Evolutionary conservation across 2,113 vertebrate genomes (phyloP), one percentile per base, ranked within the genome.

Genomic region (Lophotis ruficrista): DNA sequence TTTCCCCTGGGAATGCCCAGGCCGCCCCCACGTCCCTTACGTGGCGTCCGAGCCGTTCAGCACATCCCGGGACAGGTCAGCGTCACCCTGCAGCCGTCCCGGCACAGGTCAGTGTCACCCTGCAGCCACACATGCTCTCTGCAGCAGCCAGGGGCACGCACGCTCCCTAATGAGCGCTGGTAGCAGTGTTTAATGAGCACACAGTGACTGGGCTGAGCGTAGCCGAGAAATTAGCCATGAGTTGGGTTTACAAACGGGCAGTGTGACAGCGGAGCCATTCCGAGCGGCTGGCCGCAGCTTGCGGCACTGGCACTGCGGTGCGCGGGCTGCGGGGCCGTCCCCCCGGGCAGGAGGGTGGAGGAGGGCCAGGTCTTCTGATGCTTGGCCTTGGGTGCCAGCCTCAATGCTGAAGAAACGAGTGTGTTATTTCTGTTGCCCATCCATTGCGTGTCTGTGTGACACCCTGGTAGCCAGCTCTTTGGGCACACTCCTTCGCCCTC

Each of bases 401-500:
- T 20, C 35, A 37, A 19, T 3, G 14, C 25, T 7, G 5, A 17
- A 7, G 38, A 66, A 50, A 19, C 4, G 12, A 33, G 51, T 1
- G 16, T 38, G n/a, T 23, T 76, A 27, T 19, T 69, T 38, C 51
- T 37, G 58, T 28, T 69, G 12, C 23, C 54, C 51, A 3, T 33
- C 68, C n/a, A 3, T 14, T 0, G 0, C 0, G 0, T 5, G 18
- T 1, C 54, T 45, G 22, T 3, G 1, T 2, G 48, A 4, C 48
- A 6, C 24, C 28, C 7, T 0, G 0, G 14, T 4, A 31, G 37
- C 38, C 25, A 18, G 31, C 41, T 31, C 51, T 80, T 18, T 15
- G 62, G 66, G 19, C 35, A 23, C 35, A 11, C 23, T 12, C 7
- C 41, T 8, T 14, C 15, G 50, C 18, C 35, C 38, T 30, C 1